phyloP scores from a whole-genome alignment of 2,113 vertebrate species.

The Heterocephalus glaber region DNA sequence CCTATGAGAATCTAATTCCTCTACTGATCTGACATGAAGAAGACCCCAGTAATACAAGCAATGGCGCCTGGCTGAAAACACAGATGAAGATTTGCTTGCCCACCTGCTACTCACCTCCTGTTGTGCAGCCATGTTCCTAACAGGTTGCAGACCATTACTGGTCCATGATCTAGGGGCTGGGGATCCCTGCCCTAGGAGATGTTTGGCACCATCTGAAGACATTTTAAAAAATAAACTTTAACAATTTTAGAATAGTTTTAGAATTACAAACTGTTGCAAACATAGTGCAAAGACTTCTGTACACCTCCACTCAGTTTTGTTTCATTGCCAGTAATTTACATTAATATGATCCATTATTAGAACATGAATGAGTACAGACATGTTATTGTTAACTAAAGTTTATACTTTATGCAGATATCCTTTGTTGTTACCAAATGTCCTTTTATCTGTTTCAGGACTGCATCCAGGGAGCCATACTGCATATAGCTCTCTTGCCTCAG shows the following conservation, averaged over 20 bases:
- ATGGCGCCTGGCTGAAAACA: background rate
- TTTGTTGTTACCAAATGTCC: background rate
- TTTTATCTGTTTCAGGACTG: background rate
- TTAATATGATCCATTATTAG: background rate
- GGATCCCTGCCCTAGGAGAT: background rate
- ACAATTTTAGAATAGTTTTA: background rate
- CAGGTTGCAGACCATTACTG: background rate
- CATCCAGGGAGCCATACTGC: background rate
- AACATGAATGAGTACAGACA: background rate
- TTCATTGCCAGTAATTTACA: background rate
- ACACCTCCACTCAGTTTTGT: background rate
- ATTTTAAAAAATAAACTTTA: constrained; percentile 2
- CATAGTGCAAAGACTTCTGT: background rate
- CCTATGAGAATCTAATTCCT: background rate
- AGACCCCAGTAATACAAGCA: background rate
- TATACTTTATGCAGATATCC: background rate
- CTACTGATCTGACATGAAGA: background rate
- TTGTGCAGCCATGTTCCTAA: background rate
- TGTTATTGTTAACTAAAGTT: background rate
- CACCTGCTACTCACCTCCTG: background rate
- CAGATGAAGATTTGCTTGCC: background rate
- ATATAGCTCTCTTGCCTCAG: background rate
- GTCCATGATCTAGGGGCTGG: background rate
- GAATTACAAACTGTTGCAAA: constrained; percentile 24
- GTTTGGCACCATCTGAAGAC: background rate